Percentiles rank a stretch among this genome's conserved stretches.
Evolutionary conservation across 2,113 vertebrate genomes (phyloP).

Genomic region (Euleptes europaea): DNA sequence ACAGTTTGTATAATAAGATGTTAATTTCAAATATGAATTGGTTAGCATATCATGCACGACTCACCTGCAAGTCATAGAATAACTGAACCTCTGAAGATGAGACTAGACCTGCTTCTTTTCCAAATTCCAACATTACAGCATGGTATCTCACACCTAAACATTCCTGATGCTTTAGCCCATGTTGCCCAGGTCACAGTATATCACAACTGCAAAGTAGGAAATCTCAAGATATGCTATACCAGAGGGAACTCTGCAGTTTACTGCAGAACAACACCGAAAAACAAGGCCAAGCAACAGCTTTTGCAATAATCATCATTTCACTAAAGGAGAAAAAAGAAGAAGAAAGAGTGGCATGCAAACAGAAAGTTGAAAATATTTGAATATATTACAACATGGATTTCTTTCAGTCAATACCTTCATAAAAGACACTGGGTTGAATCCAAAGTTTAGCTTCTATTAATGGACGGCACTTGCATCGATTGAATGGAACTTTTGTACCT

Average conservation of each 20-base stretch:
- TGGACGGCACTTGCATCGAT: too few relatives aligned
- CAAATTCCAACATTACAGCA: neutral
- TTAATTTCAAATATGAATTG: neutral
- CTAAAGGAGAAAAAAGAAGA: neutral
- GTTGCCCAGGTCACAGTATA: neutral
- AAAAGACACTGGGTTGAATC: too few relatives aligned
- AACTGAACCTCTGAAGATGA: neutral
- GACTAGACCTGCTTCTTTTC: neutral
- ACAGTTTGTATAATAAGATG: neutral
- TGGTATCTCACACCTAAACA: neutral
- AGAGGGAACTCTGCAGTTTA: neutral
- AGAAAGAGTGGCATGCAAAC: neutral
- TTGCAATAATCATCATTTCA: neutral
- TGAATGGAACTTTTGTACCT: too few relatives aligned
- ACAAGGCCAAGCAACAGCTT: neutral
- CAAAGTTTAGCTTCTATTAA: too few relatives aligned
- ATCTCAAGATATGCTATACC: neutral
- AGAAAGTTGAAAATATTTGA: neutral
- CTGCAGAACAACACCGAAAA: neutral
- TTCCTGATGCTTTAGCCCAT: neutral
- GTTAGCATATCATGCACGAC: neutral
- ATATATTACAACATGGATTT: too few relatives aligned
- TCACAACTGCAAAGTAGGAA: neutral
- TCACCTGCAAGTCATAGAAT: neutral
- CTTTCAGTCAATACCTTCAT: too few relatives aligned